Conservation (phyloP, 2,797 vertebrate genomes). For the Diceros bicornis region DNA sequence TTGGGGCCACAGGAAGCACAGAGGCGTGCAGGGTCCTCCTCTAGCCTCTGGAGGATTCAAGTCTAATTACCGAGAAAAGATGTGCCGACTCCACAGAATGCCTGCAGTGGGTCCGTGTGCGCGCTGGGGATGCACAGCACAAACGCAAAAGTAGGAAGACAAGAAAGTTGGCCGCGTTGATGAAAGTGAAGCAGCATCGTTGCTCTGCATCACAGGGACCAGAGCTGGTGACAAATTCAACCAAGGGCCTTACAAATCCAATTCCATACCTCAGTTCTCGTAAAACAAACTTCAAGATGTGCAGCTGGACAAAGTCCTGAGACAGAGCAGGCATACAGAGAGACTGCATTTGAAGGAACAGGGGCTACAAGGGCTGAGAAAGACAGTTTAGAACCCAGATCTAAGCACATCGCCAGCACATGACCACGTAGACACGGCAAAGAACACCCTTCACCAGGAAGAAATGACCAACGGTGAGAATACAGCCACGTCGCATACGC, state of each 20-base stretch:
- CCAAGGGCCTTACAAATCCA: not conserved
- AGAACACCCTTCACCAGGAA: not conserved
- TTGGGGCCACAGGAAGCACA: not conserved
- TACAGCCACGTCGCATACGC: not conserved
- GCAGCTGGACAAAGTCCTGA: no score
- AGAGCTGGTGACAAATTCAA: rapidly evolving
- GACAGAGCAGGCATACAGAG: not conserved
- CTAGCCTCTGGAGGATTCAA: not conserved
- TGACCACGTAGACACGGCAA: no score
- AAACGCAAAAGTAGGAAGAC: not conserved
- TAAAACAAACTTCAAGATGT: not conserved
- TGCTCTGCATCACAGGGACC: not conserved
- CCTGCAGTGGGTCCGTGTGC: no score
- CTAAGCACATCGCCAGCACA: no score
- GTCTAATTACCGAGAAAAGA: no score
- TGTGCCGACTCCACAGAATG: rapidly evolving
- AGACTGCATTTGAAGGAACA: not conserved
- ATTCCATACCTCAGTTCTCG: not conserved
- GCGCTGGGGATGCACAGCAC: no score
- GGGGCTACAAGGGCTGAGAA: not conserved
- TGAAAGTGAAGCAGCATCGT: rapidly evolving
- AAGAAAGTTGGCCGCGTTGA: no score
- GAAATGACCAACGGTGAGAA: not conserved
- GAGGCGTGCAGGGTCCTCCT: rapidly evolving
- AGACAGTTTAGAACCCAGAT: not conserved